Evolutionary conservation across 2,888 invertebrate genomes (phyloP).

Genomic region (Blomia tropicalis): DNA sequence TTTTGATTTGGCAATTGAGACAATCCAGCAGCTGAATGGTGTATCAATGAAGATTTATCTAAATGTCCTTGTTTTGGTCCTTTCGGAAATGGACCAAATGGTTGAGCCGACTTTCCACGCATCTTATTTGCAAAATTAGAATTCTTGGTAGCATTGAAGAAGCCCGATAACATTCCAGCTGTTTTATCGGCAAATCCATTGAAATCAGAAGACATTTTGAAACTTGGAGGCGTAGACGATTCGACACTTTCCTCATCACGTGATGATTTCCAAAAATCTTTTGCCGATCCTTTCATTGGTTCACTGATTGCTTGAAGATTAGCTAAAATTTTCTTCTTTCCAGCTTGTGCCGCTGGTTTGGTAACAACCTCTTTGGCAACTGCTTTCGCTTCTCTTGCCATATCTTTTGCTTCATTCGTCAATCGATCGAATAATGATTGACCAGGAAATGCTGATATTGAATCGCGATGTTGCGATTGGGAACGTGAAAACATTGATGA

Average conservation of each 20-base stretch:
- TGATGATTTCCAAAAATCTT: conserved; percentile 19
- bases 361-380: conserved; percentile 63
- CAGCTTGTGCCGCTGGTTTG: conserved; percentile 71
- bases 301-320: conserved; percentile 40
- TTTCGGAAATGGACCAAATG: conserved; percentile 58
- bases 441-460: conserved; percentile 7
- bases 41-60: conserved; percentile 72
- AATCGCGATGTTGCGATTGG: conserved; percentile 24
- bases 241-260: conserved; percentile 17
- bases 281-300: conserved; percentile 26
- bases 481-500: conserved; percentile 27
- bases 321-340: conserved; percentile 41
- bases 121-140: conserved; percentile 28
- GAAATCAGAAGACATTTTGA: conserved; percentile 67
- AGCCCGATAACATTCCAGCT: conserved; percentile 79
- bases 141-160: conserved; percentile 50
- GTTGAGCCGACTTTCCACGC: conserved; percentile 33
- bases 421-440: conserved; percentile 23
- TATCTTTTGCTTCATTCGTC: conserved; percentile 60
- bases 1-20: too few species aligned
- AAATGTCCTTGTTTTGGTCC: conserved; percentile 61
- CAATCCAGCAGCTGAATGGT: conserved; percentile 47
- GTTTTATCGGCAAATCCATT: conserved; percentile 84
- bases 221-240: conserved; percentile 36
- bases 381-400: conserved; percentile 68